Conservation (phyloP, 2,888 invertebrate species). For the Cephalotes varians region DNA sequence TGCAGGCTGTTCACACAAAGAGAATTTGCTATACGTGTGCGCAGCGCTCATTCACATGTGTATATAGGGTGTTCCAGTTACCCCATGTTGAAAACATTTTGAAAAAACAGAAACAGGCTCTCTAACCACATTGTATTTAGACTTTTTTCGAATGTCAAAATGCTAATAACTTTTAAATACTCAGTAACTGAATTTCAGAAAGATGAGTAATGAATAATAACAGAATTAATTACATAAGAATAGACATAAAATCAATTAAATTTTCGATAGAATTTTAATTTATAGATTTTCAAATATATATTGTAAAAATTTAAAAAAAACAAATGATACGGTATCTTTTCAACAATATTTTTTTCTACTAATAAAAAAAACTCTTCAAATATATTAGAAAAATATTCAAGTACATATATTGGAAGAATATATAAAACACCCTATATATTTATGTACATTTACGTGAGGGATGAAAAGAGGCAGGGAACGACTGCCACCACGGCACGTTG, state of each 20-base stretch:
- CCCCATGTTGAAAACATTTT: background rate
- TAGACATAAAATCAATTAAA: background rate
- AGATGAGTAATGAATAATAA: background rate
- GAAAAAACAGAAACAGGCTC: background rate
- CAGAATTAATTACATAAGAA: slow-evolving; percentile 13
- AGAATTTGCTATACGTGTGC: slow-evolving; percentile 20
- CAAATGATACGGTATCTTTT: background rate
- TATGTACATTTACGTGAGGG: slow-evolving; percentile 33
- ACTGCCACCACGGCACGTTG: slow-evolving; percentile 9
- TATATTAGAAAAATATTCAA: background rate
- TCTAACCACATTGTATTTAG: background rate
- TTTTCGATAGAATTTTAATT: background rate
- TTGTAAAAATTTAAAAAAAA: background rate
- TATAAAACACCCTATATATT: slow-evolving; percentile 22
- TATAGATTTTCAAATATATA: background rate
- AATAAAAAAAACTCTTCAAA: background rate
- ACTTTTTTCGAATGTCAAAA: background rate
- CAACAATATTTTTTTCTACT: background rate
- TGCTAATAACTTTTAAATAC: background rate
- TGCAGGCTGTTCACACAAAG: slow-evolving; percentile 34
- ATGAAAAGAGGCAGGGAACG: slow-evolving; percentile 46
- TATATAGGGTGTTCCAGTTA: slow-evolving; percentile 14
- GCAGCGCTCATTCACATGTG: background rate
- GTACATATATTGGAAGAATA: background rate
- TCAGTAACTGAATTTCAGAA: background rate